Base-by-base conservation (phyloP, 2,888 invertebrate species). In the Phlogophora meticulosa region DNA sequence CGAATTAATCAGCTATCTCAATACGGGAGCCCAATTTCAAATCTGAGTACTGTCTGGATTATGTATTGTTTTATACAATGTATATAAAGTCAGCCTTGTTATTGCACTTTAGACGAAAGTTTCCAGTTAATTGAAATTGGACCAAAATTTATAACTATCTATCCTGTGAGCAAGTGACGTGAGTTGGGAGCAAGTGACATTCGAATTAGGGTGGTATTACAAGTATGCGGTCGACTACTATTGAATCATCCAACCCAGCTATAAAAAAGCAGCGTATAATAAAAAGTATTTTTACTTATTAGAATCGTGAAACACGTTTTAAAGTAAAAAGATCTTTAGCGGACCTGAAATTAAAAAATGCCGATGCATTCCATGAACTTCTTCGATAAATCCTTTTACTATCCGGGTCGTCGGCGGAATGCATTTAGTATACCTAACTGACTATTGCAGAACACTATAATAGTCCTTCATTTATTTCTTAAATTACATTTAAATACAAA, bases 321-420 rank as follows among this genome's bases (percentile, higher is more conserved):
- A 43, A 52, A 51, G 9, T 34, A 24, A 52, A 32, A 10, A 28
- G 5, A 40, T 17, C 13, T n/a, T 32, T 11, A 38, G 13, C 13
- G 34, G 32, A 64, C 32, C 24, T 73, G 42, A 42, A 66, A 67
- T 57, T 75, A 73, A 71, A 63, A 71, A 68, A 53, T 75, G 20
- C 52, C 52, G 42, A 75, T 38, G 69, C 52, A 53, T 68, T 53
- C 24, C 32, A n/a, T 22, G 32, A 71, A 51, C 40, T 48, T 24
- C 20, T 7, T 34, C 34, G 49, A 75, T 48, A 75, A 74, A 57
- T 71, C 51, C 22, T 57, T 68, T 48, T 15, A 57, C 45, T 67
- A 65, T 65, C n/a, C 40, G 42, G 57, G 57, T 52, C 75, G 13
- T 36, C 28, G 17, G n/a, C 3, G 49, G 67, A 51, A 71, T 74